Evolutionary conservation across 2,797 vertebrate genomes (phyloP).

Genomic region (Mormyrus hasselquistii): DNA sequence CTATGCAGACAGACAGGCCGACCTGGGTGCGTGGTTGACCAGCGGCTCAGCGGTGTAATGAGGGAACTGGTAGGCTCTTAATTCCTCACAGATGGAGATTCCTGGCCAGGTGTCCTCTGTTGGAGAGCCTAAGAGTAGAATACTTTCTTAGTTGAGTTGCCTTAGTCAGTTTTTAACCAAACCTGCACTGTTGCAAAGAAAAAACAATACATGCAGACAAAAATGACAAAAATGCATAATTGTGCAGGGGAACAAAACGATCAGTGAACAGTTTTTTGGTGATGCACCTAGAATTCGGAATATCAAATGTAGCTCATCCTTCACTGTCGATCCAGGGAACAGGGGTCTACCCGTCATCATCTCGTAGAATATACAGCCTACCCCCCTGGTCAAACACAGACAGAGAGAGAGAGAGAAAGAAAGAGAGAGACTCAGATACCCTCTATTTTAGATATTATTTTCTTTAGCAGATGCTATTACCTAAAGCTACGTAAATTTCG

Average conservation of each 20-base stretch:
- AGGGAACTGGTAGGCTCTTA: conserved; percentile 67
- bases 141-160: background rate
- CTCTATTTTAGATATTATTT: background rate
- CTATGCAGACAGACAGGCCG: background rate
- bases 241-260: background rate
- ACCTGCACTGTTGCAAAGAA: background rate
- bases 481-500: background rate
- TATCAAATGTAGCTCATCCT: conserved; percentile 68
- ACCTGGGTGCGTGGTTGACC: conserved; percentile 71
- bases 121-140: conserved; percentile 58
- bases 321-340: conserved; percentile 67
- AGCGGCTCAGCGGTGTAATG: conserved; percentile 64
- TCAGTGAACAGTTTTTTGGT: background rate
- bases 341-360: conserved; percentile 66
- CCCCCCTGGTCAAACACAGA: conserved; percentile 52
- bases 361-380: conserved; percentile 70
- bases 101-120: conserved; percentile 66
- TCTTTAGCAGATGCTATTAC: background rate
- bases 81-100: conserved; percentile 61
- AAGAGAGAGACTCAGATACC: background rate
- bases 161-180: background rate
- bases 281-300: conserved; percentile 65
- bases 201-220: background rate
- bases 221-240: too few species aligned
- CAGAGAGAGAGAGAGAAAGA: background rate